Evolutionary conservation across 2,888 invertebrate genomes (phyloP), one percentile per base, ranked within the genome.

Genomic region (Platycheirus rosarum): DNA sequence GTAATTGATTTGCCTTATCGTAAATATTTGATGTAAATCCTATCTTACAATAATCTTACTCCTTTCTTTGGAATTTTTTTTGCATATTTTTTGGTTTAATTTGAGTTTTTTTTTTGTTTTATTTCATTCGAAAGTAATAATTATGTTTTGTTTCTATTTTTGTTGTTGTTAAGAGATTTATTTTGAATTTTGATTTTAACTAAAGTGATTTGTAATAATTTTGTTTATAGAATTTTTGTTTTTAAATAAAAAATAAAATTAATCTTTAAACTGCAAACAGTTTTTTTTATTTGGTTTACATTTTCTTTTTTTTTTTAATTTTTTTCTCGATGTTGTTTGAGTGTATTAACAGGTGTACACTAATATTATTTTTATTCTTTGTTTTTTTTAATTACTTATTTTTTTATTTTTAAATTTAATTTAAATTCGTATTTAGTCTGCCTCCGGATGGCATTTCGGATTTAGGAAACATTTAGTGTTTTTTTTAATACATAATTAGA

Each of bases 361-460:
- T n/a, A 57, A 42, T 68, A 63, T 55, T 68, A 51, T 48, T 74
- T 68, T 13, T 57, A 8, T 18, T 35, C n/a, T 53, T 62, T 42
- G 4, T 14, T 26, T 29, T n/a, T 13, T 13, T 40, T 48, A 32
- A 46, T 46, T 44, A 62, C 6, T 20, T 40, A 42, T 46, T 32
- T 55, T 55, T 48, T 75, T 60, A 63, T 55, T 63, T 63, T 77
- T 73, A 77, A 71, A 68, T 73, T 82, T 77, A 68, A 77, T 77
- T 82, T 82, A 82, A 82, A 82, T 82, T 82, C 82, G 82, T 82
- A 77, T 82, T 57, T 82, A 82, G 77, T 71, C 55, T 82, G 82
- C 77, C 82, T 69, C 66, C 77, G 71, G 73, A 63, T 77, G 71
- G 82, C 82, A 82, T 66, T 66, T 80, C 70, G 70, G 80, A 76